Evolutionary conservation across 1,140 invertebrate species (phyloP).

Genomic region (Artemia franciscana): DNA sequence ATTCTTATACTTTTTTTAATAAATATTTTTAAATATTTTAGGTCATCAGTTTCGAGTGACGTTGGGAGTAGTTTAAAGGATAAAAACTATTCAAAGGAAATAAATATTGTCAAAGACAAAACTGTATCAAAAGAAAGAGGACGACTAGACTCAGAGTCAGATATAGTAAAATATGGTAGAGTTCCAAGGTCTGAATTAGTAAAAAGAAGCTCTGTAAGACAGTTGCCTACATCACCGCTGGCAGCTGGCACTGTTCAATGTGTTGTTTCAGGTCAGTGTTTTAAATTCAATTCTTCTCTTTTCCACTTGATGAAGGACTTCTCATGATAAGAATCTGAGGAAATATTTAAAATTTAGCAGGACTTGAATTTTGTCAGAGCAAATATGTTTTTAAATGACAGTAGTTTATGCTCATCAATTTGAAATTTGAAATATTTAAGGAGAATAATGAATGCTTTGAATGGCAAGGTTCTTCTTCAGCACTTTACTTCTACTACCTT

Average conservation of each 20-base stretch:
- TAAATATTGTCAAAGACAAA: constrained; percentile 1
- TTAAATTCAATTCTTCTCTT: too few relatives aligned
- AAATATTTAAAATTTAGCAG: too few relatives aligned
- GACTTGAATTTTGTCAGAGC: too few relatives aligned
- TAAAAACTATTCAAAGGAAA: background rate
- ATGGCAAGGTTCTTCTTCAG: background rate
- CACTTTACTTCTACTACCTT: background rate
- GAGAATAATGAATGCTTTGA: too few relatives aligned
- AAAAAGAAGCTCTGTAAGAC: background rate
- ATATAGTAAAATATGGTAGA: background rate
- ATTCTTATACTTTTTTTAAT: too few relatives aligned
- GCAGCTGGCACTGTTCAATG: constrained; percentile 8
- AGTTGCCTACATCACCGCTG: constrained; percentile 8
- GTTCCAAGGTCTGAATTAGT: background rate
- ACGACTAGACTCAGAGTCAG: background rate
- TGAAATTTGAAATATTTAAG: too few relatives aligned
- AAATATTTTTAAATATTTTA: too few relatives aligned
- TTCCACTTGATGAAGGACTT: too few relatives aligned
- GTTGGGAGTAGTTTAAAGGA: constrained; percentile 9
- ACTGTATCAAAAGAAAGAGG: background rate
- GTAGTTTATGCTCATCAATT: too few relatives aligned
- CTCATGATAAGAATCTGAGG: too few relatives aligned
- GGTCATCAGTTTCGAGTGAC: constrained; percentile 36
- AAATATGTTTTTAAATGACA: too few relatives aligned
- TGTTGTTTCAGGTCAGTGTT: constrained; percentile 1